Evolutionary conservation across 1,140 invertebrate species (phyloP), one percentile per base, ranked within the genome.

Genomic region (Drosophila orena): DNA sequence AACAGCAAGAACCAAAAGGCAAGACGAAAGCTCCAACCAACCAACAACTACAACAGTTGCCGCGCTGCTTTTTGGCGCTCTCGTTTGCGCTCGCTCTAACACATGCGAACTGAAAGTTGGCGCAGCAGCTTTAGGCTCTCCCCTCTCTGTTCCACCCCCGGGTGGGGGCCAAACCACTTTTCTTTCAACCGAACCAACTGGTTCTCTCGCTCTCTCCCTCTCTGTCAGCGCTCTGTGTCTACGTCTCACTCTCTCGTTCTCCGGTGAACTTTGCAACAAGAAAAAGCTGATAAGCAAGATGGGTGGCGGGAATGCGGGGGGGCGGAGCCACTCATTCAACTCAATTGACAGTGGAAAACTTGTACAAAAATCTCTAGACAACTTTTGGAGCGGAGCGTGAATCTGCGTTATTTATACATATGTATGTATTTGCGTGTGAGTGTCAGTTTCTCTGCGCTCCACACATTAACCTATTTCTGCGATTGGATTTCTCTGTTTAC

Each of bases 71-170:
- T 17, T 53, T 83, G 72, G 76, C 79, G 83, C 83, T 88, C 83
- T 88, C 84, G 79, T 62, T 88, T 83, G 84, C 70, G 59, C 83
- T 89, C 83, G 84, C 83, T 88, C 83, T 89, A 88, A 89, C 83
- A 88, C 83, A 88, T 56, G 70, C 40, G 54, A 61, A 57, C 55
- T 49, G 47, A 86, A 74, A 81, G 79, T 86, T 86, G 84, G 79
- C 71, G 83, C 73, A 49, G 44, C 79, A 88, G 85, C 75, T 83
- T 88, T 64, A 54, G 54, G 46, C 50, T 53, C 30, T 22, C 47
- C 47, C 47, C 30, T 6, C 40, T 24, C 22, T 10, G 10, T 30
- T 14, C 27, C 30, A 17, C 24, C 20, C 30, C 40, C 40, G 3
- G 3, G 17, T 0, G 17, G 17, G 30, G n/a, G 15, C n/a, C 15